phyloP scores from a whole-genome alignment of 2,113 vertebrate species.

The Casuarius casuarius region DNA sequence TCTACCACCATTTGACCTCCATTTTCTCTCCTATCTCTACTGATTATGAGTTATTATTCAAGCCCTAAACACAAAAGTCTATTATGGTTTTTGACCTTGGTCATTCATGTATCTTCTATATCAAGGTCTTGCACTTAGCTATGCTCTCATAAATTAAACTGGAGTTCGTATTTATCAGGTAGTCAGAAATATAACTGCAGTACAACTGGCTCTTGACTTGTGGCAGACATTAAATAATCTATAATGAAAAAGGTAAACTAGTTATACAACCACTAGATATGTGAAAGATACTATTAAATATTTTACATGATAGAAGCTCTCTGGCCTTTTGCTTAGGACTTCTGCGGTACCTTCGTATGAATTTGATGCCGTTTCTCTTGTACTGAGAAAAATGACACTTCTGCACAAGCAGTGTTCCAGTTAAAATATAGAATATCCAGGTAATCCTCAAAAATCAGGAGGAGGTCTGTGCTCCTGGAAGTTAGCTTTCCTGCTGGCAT shows the following conservation, averaged over 20 bases:
- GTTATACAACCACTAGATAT: background rate
- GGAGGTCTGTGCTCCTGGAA: background rate
- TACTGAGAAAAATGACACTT: background rate
- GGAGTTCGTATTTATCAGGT: constrained; percentile 60
- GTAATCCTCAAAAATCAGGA: background rate
- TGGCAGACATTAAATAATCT: constrained; percentile 51
- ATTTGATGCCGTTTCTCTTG: background rate
- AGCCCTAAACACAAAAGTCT: constrained; percentile 48
- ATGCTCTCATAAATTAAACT: constrained; percentile 60
- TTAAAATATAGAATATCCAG: background rate
- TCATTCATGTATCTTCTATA: constrained; percentile 46
- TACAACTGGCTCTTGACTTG: constrained; percentile 15
- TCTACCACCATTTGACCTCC: constrained; percentile 46
- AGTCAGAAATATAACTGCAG: constrained; percentile 23
- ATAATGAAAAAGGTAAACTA: constrained; percentile 15
- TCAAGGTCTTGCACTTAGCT: constrained; percentile 16
- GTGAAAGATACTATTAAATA: constrained; percentile 4
- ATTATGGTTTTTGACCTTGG: constrained; percentile 60
- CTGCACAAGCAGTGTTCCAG: background rate
- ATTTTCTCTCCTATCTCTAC: constrained; percentile 33
- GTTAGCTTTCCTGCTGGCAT: background rate
- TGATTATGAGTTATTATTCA: constrained; percentile 66
- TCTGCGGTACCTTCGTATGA: background rate
- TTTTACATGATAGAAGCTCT: background rate
- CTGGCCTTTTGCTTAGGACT: background rate